phyloP scores from a whole-genome alignment of 2,888 invertebrate species.

The Orthosia incerta region DNA sequence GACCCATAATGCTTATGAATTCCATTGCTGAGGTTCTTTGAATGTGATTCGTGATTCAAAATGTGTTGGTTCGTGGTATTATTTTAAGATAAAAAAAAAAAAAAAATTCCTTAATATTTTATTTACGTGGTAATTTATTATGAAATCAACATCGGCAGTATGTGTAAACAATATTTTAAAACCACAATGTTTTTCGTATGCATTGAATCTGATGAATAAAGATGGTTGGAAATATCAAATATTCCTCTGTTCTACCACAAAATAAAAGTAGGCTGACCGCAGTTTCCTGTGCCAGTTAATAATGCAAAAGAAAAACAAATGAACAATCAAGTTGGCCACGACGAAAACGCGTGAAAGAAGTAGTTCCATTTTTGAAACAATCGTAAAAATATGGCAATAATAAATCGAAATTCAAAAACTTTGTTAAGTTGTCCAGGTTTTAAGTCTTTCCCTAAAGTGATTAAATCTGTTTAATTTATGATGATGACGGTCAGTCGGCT shows the following conservation, averaged over 20 bases:
- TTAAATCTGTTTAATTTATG: slow-evolving; percentile 53
- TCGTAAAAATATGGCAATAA: background rate
- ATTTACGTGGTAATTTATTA: slow-evolving; percentile 12
- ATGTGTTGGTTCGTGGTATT: background rate
- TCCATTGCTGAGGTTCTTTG: slow-evolving; percentile 36
- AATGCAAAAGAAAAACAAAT: slow-evolving; percentile 18
- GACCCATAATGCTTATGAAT: slow-evolving; percentile 40
- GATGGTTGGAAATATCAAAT: slow-evolving; percentile 13
- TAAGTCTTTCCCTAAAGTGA: slow-evolving; percentile 33
- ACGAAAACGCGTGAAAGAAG: slow-evolving; percentile 16
- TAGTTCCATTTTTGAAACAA: slow-evolving; percentile 25
- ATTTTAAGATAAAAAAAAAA: too few relatives aligned
- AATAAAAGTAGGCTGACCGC: slow-evolving; percentile 17
- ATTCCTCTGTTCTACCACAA: slow-evolving; percentile 32
- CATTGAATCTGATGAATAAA: slow-evolving; percentile 13
- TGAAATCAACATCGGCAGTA: background rate
- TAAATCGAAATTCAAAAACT: slow-evolving; percentile 29
- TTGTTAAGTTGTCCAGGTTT: slow-evolving; percentile 21
- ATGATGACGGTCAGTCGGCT: slow-evolving; percentile 35
- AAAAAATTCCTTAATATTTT: slow-evolving; percentile 25
- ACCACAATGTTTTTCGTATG: slow-evolving; percentile 17
- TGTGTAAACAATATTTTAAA: slow-evolving; percentile 5
- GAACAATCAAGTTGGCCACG: background rate
- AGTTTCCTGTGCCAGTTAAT: slow-evolving; percentile 10
- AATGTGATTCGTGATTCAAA: slow-evolving; percentile 21